A percentile compares a stretch with the other conserved stretches of the same genome.
phyloP scores from a whole-genome alignment of 2,113 vertebrate genomes.

The Osmerus eperlanus region DNA sequence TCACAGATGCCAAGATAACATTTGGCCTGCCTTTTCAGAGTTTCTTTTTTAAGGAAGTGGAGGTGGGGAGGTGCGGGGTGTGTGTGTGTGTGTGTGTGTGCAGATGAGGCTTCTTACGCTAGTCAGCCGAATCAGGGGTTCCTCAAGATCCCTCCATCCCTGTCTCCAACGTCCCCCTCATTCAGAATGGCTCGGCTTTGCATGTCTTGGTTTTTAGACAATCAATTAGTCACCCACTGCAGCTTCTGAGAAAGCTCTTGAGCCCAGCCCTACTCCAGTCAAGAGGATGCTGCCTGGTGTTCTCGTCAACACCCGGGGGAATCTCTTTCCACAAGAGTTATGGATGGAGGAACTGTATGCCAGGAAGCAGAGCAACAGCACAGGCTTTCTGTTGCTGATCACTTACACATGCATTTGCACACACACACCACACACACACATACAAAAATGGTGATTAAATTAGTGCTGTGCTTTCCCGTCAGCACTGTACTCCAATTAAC shows the following conservation, averaged over 20 bases:
- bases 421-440: not conserved
- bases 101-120: no score
- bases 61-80: no score
- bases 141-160: no score
- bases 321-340: not conserved
- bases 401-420: slow-evolving; percentile 4
- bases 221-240: not conserved
- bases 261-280: not conserved
- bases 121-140: no score
- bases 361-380: not conserved
- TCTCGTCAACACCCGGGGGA: no score
- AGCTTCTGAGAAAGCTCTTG: not conserved
- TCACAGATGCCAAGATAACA: no score
- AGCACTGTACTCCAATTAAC: slow-evolving; percentile 10
- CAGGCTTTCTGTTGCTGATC: not conserved
- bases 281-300: not conserved
- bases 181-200: not conserved
- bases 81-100: no score
- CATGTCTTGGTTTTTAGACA: not conserved
- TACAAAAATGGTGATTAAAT: slow-evolving; percentile 15
- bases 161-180: no score
- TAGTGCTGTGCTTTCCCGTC: slow-evolving; percentile 17
- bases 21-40: no score
- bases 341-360: slow-evolving; percentile 1
- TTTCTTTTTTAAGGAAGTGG: no score